Evolutionary conservation across 2,113 vertebrate species (phyloP), one percentile per base, ranked within the genome.

Genomic region (Rhabdornis inornatus): DNA sequence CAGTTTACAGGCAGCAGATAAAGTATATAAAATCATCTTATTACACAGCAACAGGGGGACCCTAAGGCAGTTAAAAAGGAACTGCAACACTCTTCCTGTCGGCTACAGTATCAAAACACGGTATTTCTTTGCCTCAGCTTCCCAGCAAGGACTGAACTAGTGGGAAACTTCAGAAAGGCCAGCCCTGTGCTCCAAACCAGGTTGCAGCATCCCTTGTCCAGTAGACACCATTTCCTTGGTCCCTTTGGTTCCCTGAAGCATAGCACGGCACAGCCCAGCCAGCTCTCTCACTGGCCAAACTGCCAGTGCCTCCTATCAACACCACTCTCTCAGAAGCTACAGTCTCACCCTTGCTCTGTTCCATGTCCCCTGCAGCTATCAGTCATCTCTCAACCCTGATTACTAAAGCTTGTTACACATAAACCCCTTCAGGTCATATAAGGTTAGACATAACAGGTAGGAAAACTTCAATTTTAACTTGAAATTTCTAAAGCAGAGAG

Each of bases 241-340:
- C 33, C 28, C 20, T 61, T 33, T 65, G 52, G 45, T 49, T 49
- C 50, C 23, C 15, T 42, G 33, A 37, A 82, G 56, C 53, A 39
- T 18, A 40, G 49, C 37, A 69, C 14, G 35, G 65, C 13, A 8
- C 2, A 2, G 70, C n/a, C 44, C 57, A 22, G 42, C 33, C 9
- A 2, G 35, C 35, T 77, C 40, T 65, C 39, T 45, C 47, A 6
- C 42, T 31, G 56, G 30, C 28, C 22, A 30, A 61, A 50, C 8
- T 19, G 28, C 19, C 28, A 11, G 52, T 68, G 23, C 44, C 31
- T 85, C 37, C 42, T 53, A 55, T 13, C 83, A 86, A 30, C 13
- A 23, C 0, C 0, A 33, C 4, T 13, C 19, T 23, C 50, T 30
- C 23, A 30, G 44, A 44, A 55, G 61, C 33, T 3, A 0, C 37